Conservation (phyloP, 1,140 invertebrate genomes). For the Neodiprion fabricii region DNA sequence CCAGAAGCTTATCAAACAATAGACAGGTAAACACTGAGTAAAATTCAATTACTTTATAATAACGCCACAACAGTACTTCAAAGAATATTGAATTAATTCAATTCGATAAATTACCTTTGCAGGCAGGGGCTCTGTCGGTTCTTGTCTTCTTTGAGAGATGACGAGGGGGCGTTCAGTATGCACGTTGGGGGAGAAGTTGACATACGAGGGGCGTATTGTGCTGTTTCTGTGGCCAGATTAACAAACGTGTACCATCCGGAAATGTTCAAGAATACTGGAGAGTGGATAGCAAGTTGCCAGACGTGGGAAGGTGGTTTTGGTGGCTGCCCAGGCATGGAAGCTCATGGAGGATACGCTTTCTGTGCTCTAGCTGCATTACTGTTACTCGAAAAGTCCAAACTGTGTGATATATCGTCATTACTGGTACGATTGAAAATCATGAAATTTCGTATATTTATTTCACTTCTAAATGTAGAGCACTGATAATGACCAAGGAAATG, state of each 20-base stretch:
- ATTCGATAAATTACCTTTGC: conserved; percentile 36
- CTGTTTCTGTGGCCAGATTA: conserved; percentile 85
- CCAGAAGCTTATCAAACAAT: conserved; percentile 87
- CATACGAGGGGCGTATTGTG: conserved; percentile 95
- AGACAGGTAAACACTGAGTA: conserved; percentile 68
- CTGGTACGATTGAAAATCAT: conserved; percentile 64
- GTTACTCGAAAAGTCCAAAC: conserved; percentile 79
- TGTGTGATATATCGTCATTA: conserved; percentile 81
- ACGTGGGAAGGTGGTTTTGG: conserved; percentile 99
- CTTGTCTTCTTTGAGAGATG: conserved; percentile 75
- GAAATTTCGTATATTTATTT: conserved; percentile 12
- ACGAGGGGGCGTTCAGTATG: conserved; percentile 91
- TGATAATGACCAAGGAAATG: not conserved
- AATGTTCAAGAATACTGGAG: conserved; percentile 84
- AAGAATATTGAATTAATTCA: not conserved
- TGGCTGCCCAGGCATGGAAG: conserved; percentile 93
- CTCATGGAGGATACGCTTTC: conserved; percentile 98
- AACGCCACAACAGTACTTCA: conserved; percentile 13
- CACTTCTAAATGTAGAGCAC: not conserved
- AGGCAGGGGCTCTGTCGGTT: conserved; percentile 77
- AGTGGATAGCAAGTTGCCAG: conserved; percentile 94
- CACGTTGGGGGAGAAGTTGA: conserved; percentile 95
- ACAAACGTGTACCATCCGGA: conserved; percentile 82
- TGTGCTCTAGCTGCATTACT: conserved; percentile 92
- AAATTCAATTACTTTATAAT: not conserved